These are phyloP conservation scores for Sciurus carolinensis DNA, from an alignment of 2,797 vertebrate species.

Conservation along the genomic window DNA sequence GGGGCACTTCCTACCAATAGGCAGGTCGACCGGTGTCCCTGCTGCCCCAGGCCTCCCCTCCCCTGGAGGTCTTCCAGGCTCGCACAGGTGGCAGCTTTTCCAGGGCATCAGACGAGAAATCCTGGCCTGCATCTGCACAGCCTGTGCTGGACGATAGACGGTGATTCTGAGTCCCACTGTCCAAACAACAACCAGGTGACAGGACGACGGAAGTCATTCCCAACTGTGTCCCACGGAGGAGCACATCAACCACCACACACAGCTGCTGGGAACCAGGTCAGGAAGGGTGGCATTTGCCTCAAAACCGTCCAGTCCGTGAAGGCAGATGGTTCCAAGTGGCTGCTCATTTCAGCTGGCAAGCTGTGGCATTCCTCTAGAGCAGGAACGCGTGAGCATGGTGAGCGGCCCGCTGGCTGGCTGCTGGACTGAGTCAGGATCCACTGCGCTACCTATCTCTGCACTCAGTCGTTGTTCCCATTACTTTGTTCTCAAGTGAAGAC, in stretches of 20 bases:
- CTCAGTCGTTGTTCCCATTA: background rate
- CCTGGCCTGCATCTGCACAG: background rate
- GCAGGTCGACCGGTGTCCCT: background rate
- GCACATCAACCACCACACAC: background rate
- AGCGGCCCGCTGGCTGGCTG: background rate
- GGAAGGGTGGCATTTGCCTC: background rate
- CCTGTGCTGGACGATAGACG: background rate
- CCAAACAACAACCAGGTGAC: background rate
- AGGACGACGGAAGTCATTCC: background rate
- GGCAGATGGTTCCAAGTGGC: background rate
- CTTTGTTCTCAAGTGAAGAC: background rate
- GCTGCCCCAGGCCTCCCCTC: background rate
- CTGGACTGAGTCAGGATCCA: background rate
- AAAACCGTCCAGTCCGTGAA: background rate
- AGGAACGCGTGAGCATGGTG: background rate
- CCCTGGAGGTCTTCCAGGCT: background rate
- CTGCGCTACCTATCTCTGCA: background rate
- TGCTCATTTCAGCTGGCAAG: background rate
- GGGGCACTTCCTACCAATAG: background rate
- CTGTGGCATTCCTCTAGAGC: background rate
- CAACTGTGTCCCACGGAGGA: background rate
- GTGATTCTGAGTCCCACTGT: background rate
- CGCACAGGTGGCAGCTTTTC: background rate
- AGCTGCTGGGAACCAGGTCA: no score
- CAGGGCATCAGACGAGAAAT: background rate